Conservation (phyloP, 2,888 invertebrate species). For the Pterobdella sp. region DNA sequence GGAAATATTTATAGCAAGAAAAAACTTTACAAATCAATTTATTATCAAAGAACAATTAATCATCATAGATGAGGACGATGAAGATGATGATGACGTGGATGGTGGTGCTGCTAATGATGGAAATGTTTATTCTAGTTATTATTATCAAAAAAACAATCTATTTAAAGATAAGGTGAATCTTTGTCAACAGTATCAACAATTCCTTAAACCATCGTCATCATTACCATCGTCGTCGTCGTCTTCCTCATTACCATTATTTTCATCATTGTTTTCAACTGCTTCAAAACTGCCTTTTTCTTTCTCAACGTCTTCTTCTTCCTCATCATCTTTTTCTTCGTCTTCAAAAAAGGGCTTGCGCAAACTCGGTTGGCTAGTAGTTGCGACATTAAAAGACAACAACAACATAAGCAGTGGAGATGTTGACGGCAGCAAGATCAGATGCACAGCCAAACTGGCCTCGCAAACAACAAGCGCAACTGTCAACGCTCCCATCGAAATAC, state of each 20-base stretch:
- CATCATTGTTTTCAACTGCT: too few species aligned
- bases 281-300: background rate
- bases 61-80: background rate
- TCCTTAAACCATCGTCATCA: background rate
- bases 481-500: background rate
- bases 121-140: background rate
- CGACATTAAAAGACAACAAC: background rate
- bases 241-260: too few species aligned
- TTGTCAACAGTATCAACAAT: too few species aligned
- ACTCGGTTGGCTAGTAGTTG: slow-evolving; percentile 2
- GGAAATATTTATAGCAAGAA: background rate
- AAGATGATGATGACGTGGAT: background rate
- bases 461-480: background rate
- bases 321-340: background rate
- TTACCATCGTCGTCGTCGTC: background rate
- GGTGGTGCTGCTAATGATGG: background rate
- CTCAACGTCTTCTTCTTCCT: background rate
- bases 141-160: background rate
- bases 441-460: slow-evolving; percentile 7
- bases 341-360: background rate
- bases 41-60: background rate
- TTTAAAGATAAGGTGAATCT: background rate
- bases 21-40: background rate
- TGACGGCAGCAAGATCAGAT: slow-evolving; percentile 7
- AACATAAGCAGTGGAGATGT: background rate